Base-by-base conservation (phyloP, 2,113 vertebrate genomes). In the Martes martes region DNA sequence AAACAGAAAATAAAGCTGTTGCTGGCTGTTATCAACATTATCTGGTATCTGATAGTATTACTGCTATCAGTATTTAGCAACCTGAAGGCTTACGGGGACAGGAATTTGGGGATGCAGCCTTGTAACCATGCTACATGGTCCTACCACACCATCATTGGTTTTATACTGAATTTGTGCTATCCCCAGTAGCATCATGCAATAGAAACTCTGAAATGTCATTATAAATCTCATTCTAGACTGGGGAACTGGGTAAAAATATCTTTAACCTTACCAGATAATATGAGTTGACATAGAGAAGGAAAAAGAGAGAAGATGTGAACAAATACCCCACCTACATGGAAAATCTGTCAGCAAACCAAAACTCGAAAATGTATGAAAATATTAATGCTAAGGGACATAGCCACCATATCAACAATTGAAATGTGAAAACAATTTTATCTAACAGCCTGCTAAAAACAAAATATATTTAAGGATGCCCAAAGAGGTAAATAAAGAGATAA, bases 271-370 rank as follows among this genome's bases (percentile, higher is more conserved):
- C 26, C 81, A 63, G 63, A 81, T 92, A 73, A 88, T 69, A 85
- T 15, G 18, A 19, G 18, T 78, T 33, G 67, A 67, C 42, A 74
- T 15, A 67, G 76, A 61, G 31, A 50, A 26, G 7, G 18, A 61
- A 61, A 81, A 36, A 63, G 28, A 63, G 19, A 55, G 50, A 80
- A 74, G 65, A 19, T 11, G n/a, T 89, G 57, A 73, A 57, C 31
- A 92, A 63, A 47, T 94, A 69, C 33, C 2, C 52, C 33, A 39
- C 8, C 33, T 42, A 63, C 47, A 33, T 21, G 69, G 74, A 87
- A 95, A 92, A 92, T 67, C 65, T 67, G n/a, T 71, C 55, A 84
- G 33, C 33, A 92, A 73, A 73, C 18, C 24, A 80, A 95, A 95
- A 87, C 63, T 76, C 45, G 23, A 71, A 95, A 52, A 52, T 45